Conservation (phyloP, 2,797 vertebrate species). For the Halcyon chelicuti region DNA sequence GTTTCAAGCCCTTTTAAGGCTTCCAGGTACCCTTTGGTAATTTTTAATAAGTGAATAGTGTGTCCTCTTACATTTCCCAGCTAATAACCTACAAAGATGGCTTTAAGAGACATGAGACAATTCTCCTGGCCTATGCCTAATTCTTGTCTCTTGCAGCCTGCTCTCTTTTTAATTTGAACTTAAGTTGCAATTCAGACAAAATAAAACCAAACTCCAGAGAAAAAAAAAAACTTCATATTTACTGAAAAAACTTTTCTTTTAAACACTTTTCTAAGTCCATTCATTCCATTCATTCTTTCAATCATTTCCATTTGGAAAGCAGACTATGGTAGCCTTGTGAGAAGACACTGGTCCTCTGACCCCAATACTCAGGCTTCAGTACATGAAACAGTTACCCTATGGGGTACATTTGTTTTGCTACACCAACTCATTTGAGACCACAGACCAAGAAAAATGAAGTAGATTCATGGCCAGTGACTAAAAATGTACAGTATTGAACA, state of each 20-base stretch:
- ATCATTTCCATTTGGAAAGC: background rate
- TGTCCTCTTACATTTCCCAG: background rate
- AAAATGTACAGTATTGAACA: background rate
- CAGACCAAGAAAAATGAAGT: background rate
- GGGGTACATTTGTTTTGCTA: background rate
- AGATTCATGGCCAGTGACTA: background rate
- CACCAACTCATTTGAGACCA: background rate
- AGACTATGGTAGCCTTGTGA: background rate
- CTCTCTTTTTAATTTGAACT: background rate
- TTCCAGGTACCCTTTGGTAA: background rate
- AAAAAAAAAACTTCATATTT: background rate
- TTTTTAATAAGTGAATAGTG: background rate
- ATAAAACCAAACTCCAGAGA: background rate
- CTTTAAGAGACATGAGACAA: background rate
- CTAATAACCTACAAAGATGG: background rate
- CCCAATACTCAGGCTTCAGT: background rate
- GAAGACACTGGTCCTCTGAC: background rate
- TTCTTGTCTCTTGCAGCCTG: background rate
- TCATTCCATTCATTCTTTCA: background rate
- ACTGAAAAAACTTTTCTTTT: background rate
- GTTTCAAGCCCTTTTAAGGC: background rate
- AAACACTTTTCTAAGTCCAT: background rate
- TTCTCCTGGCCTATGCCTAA: background rate
- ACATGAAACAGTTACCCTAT: rapidly evolving
- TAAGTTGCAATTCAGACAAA: background rate